A percentile compares a stretch with the other conserved stretches of the same genome.
These are phyloP conservation scores for Notarius lentiginosus DNA, from an alignment of 2,113 vertebrate species.

Conservation along the genomic window DNA sequence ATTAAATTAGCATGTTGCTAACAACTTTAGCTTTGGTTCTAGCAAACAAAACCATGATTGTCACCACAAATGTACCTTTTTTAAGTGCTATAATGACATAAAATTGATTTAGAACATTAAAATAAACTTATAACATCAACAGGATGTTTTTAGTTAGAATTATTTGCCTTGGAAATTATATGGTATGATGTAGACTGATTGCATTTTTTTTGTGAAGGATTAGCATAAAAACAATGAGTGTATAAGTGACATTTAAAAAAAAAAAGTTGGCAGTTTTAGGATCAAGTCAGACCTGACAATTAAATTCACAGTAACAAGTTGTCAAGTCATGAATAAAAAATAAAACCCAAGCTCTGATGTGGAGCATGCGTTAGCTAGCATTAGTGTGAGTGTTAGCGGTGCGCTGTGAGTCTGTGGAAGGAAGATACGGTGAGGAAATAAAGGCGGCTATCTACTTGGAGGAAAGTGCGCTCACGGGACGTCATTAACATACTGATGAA, in stretches of 20 bases:
- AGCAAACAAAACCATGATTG: not conserved
- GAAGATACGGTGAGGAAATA: constrained; percentile 9
- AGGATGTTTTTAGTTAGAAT: not conserved
- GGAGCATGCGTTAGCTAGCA: not conserved
- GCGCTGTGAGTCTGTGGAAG: not conserved
- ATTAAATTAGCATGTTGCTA: not conserved
- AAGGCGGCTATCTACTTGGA: not conserved
- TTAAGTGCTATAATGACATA: not conserved
- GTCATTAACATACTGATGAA: constrained; percentile 35
- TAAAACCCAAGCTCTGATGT: not conserved
- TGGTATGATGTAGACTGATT: not conserved
- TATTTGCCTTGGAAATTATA: not conserved
- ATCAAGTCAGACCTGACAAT: not conserved
- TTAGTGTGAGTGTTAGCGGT: not conserved
- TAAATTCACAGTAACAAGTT: not conserved
- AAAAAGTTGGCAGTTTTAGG: too few relatives aligned
- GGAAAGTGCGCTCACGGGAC: not conserved
- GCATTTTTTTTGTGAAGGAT: not conserved
- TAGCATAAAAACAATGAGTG: not conserved
- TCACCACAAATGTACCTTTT: not conserved
- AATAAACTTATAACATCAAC: not conserved
- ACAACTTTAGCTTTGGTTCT: not conserved
- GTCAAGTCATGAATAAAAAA: not conserved
- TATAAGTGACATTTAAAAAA: too few relatives aligned
- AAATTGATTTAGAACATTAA: not conserved